Percentiles rank a stretch among this genome's conserved stretches.
These are phyloP conservation scores for Platycheirus albimanus DNA, from an alignment of 2,888 invertebrate species.

Conservation along the genomic window DNA sequence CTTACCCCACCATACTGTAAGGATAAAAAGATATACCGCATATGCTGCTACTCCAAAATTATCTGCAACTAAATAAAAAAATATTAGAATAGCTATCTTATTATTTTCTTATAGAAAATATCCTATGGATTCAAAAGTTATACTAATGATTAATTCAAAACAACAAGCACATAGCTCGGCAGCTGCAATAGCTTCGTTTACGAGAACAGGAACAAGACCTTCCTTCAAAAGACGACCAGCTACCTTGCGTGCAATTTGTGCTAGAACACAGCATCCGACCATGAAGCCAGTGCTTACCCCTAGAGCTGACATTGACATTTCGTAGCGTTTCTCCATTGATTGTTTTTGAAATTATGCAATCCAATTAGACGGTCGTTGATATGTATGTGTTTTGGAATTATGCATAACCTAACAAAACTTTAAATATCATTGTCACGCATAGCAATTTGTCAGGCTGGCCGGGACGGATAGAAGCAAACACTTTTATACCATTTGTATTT, in stretches of 20 bases:
- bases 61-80: slow-evolving; percentile 87
- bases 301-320: slow-evolving; percentile 86
- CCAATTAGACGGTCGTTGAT: slow-evolving; percentile 5
- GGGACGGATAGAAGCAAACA: slow-evolving; percentile 24
- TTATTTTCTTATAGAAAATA: too few relatives aligned
- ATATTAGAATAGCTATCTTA: background rate
- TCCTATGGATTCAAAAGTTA: too few relatives aligned
- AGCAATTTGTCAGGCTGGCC: slow-evolving; percentile 18
- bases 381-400: slow-evolving; percentile 13
- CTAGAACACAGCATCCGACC: slow-evolving; percentile 87
- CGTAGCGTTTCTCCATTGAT: slow-evolving; percentile 12
- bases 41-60: slow-evolving; percentile 93
- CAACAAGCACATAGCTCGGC: slow-evolving; percentile 93
- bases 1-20: slow-evolving; percentile 93
- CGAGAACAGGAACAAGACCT: slow-evolving; percentile 85
- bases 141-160: slow-evolving; percentile 93
- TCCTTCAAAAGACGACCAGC: slow-evolving; percentile 85
- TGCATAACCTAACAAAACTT: slow-evolving; percentile 22
- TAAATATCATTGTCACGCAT: slow-evolving; percentile 38
- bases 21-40: slow-evolving; percentile 89
- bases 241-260: slow-evolving; percentile 87
- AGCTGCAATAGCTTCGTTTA: slow-evolving; percentile 91
- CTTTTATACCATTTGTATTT: slow-evolving; percentile 11
- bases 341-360: slow-evolving; percentile 61
- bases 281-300: slow-evolving; percentile 89